Evolutionary conservation across 2,888 invertebrate species (phyloP).

Genomic region (Scrobipalpa costella): DNA sequence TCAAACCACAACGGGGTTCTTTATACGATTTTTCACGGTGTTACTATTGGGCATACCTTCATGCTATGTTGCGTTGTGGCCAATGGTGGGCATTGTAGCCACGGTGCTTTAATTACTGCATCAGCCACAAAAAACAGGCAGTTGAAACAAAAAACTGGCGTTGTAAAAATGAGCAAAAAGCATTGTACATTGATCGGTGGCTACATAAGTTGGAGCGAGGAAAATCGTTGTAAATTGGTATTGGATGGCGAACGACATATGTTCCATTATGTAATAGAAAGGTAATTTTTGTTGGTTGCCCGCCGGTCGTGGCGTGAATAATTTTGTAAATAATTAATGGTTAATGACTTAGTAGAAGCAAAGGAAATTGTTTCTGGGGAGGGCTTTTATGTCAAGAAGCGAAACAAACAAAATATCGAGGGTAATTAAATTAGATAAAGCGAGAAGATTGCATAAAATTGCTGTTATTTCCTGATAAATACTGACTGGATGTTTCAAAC

Average conservation of each 20-base stretch:
- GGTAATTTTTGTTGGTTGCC: conserved; percentile 30
- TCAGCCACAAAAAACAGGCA: conserved; percentile 48
- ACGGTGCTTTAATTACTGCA: conserved; percentile 60
- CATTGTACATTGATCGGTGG: conserved; percentile 33
- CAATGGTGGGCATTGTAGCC: conserved; percentile 55
- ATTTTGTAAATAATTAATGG: conserved; percentile 38
- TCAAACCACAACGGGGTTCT: conserved; percentile 51
- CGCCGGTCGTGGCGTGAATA: conserved; percentile 35
- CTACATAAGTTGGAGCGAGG: conserved; percentile 58
- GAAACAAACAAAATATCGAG: background rate
- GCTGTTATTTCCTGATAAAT: too few relatives aligned
- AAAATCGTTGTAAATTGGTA: conserved; percentile 68
- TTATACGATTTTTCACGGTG: conserved; percentile 57
- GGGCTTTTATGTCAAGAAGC: conserved; percentile 14
- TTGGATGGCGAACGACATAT: conserved; percentile 44
- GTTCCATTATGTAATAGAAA: conserved; percentile 33
- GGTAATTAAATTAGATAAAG: background rate
- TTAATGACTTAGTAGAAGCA: conserved; percentile 36
- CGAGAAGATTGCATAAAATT: background rate
- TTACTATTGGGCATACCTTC: conserved; percentile 53
- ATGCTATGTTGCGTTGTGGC: conserved; percentile 48
- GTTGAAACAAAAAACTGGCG: conserved; percentile 52
- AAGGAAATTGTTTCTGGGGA: conserved; percentile 28
- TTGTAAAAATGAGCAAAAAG: conserved; percentile 44
- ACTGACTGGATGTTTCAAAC: too few relatives aligned